phyloP scores from a whole-genome alignment of 2,888 invertebrate species.

The Apantesis nais region DNA sequence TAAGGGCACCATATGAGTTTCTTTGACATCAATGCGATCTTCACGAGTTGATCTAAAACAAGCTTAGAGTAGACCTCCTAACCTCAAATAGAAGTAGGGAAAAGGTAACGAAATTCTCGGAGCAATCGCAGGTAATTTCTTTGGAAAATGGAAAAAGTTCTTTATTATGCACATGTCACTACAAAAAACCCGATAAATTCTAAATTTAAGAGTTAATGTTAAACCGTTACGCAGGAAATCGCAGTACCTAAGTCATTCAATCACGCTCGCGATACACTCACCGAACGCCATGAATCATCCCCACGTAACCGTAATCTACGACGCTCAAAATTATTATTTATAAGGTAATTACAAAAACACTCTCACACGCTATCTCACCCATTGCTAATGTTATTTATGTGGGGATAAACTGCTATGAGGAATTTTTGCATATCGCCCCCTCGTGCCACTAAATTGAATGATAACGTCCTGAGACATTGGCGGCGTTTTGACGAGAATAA shows the following conservation, averaged over 20 bases:
- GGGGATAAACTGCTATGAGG: conserved; percentile 78
- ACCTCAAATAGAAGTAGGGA: too few species aligned
- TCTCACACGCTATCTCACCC: conserved; percentile 76
- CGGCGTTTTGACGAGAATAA: conserved; percentile 28
- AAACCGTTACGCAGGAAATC: not conserved
- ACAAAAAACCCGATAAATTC: not conserved
- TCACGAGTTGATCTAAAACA: too few species aligned
- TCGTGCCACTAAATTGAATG: conserved; percentile 74
- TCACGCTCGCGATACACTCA: conserved; percentile 26
- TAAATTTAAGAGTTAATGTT: not conserved
- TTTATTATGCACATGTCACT: not conserved
- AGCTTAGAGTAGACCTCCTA: too few species aligned
- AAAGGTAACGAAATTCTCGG: too few species aligned
- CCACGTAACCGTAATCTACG: conserved; percentile 80
- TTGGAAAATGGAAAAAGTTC: too few species aligned
- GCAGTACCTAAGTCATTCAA: conserved; percentile 26
- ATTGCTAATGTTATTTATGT: conserved; percentile 80
- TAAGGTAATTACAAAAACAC: conserved; percentile 85
- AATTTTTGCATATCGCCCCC: conserved; percentile 81
- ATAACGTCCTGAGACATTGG: conserved; percentile 56
- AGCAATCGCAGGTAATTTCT: too few species aligned
- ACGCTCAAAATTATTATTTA: conserved; percentile 82
- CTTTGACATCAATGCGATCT: too few species aligned
- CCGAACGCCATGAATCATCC: conserved; percentile 70
- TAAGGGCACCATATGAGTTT: too few species aligned